These are phyloP conservation scores for Eclectus roratus DNA, from an alignment of 2,113 vertebrate genomes.

Conservation along the genomic window DNA sequence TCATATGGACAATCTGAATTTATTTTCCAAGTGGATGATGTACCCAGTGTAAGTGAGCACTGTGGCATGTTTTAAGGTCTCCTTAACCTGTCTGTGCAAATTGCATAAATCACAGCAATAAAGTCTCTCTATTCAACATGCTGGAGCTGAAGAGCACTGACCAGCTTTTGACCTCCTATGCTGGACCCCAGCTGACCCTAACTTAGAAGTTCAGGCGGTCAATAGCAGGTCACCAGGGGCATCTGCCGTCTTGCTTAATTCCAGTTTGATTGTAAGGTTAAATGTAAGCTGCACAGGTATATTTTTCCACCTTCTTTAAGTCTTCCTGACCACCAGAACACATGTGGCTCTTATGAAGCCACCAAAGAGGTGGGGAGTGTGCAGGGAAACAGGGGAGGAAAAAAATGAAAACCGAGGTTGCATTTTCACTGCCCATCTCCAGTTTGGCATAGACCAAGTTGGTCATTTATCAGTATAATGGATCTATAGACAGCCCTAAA, in stretches of 20 bases:
- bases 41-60: constrained; percentile 71
- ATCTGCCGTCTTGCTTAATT: constrained; percentile 75
- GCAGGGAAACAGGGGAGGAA: neutral
- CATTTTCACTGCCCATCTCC: constrained; percentile 9
- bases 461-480: constrained; percentile 86
- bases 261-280: constrained; percentile 74
- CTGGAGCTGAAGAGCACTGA: constrained; percentile 80
- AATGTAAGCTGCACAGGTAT: constrained; percentile 71
- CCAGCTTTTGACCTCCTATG: constrained; percentile 91
- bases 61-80: constrained; percentile 80
- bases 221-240: constrained; percentile 89
- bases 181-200: constrained; percentile 87
- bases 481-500: constrained; percentile 84
- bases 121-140: constrained; percentile 82
- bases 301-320: constrained; percentile 29
- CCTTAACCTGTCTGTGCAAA: constrained; percentile 85
- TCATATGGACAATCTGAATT: constrained; percentile 82
- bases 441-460: constrained; percentile 44
- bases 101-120: constrained; percentile 93
- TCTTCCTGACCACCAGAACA: constrained; percentile 10
- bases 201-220: constrained; percentile 91
- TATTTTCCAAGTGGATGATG: constrained; percentile 82
- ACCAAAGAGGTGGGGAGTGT: neutral
- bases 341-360: neutral
- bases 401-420: neutral